Evolutionary conservation across 64 coral and sea anemone species (phyloP).

Genomic region (Orbicella faveolata): DNA sequence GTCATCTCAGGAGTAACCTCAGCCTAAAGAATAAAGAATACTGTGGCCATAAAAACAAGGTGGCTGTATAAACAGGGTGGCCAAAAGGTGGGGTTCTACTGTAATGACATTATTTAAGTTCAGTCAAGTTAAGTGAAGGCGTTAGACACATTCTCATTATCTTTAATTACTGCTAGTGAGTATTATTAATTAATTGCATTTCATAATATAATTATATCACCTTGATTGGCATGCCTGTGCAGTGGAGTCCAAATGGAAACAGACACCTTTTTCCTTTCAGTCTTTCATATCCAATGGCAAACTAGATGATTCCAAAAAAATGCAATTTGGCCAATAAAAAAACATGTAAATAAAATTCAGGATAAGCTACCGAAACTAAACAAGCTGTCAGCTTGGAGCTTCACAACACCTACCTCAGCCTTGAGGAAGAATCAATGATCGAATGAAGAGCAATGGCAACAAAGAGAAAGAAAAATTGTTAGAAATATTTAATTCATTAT

Average conservation of each 20-base stretch:
- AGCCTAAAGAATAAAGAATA: too few species aligned
- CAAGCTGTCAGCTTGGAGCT: not conserved
- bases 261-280: constrained; percentile 77
- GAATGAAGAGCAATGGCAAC: not conserved
- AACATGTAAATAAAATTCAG: not conserved
- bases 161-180: too few species aligned
- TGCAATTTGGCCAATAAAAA: not conserved
- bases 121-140: too few species aligned
- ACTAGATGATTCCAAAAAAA: constrained; percentile 31
- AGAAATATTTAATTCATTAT: too few species aligned
- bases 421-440: not conserved
- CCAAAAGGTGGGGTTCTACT: too few species aligned
- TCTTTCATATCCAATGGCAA: constrained; percentile 78
- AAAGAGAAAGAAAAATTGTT: not conserved
- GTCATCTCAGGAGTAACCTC: too few species aligned
- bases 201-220: not conserved
- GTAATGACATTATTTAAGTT: too few species aligned
- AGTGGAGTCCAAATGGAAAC: constrained; percentile 90
- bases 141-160: too few species aligned
- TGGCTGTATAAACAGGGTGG: too few species aligned
- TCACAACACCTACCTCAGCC: constrained; percentile 7
- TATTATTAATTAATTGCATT: not conserved
- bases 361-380: not conserved
- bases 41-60: too few species aligned
- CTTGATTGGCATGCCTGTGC: constrained; percentile 94